phyloP scores from a whole-genome alignment of 2,113 vertebrate species.

The Hucho hucho region DNA sequence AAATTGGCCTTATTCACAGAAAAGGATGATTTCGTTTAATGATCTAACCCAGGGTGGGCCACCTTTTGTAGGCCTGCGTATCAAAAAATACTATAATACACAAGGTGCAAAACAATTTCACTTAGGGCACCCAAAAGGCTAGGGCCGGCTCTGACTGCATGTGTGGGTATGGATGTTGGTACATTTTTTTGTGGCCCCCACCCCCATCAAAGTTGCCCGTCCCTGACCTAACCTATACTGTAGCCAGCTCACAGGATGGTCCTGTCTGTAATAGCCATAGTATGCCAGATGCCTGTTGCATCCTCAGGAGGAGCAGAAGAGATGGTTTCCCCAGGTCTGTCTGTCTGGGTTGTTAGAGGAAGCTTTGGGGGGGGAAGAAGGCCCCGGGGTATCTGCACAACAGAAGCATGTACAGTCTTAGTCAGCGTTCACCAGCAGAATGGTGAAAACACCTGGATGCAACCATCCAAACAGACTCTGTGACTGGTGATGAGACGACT shows the following conservation, averaged over 20 bases:
- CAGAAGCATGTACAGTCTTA: constrained; percentile 45
- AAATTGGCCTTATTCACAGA: constrained; percentile 32
- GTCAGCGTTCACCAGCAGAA: constrained; percentile 53
- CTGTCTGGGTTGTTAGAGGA: constrained; percentile 34
- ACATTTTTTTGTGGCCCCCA: too few relatives aligned
- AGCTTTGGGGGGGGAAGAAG: constrained; percentile 37
- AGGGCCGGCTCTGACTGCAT: too few relatives aligned
- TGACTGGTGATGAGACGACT: constrained; percentile 31
- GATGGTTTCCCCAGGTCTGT: constrained; percentile 65
- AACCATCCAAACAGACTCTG: constrained; percentile 43
- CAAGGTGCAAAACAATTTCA: too few relatives aligned
- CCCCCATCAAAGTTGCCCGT: too few relatives aligned
- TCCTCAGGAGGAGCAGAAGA: constrained; percentile 34
- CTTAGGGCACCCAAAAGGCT: too few relatives aligned
- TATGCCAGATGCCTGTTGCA: constrained; percentile 44
- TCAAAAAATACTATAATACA: too few relatives aligned
- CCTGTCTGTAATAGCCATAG: constrained; percentile 28
- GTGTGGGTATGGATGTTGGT: too few relatives aligned
- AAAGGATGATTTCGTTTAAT: constrained; percentile 46
- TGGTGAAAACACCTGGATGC: constrained; percentile 64
- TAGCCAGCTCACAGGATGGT: constrained; percentile 42
- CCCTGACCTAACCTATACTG: constrained; percentile 10
- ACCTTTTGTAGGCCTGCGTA: background rate
- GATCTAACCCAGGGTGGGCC: background rate
- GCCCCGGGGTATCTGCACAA: constrained; percentile 31